A percentile compares a stretch with the other conserved stretches of the same genome.
Evolutionary conservation across 2,888 invertebrate genomes (phyloP).

Genomic region (Cordylochernes scorpioides): DNA sequence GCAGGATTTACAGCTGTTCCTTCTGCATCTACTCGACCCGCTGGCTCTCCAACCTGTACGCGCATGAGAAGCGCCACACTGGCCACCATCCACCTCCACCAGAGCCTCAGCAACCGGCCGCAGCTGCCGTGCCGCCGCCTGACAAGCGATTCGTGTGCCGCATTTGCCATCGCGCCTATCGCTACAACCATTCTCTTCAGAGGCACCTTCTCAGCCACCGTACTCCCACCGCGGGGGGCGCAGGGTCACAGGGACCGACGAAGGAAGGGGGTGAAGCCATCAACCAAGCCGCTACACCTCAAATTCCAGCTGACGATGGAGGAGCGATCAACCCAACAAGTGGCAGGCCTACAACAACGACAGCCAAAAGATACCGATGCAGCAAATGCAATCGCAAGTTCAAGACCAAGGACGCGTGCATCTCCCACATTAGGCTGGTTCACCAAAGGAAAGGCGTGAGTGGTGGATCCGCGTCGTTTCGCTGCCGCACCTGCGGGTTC

Average conservation of each 20-base stretch:
- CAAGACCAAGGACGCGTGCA: conserved; percentile 18
- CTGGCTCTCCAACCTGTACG: conserved; percentile 62
- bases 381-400: conserved; percentile 19
- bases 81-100: no score
- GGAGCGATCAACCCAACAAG: no score
- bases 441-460: conserved; percentile 12
- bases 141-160: conserved; percentile 18
- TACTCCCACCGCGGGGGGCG: conserved; percentile 13
- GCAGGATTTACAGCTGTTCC: conserved; percentile 55
- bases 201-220: conserved; percentile 19
- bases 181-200: conserved; percentile 19
- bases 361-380: conserved; percentile 17
- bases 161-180: conserved; percentile 20
- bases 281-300: no score
- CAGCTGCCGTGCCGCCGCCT: conserved; percentile 17
- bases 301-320: no score
- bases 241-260: not conserved
- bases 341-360: conserved; percentile 1
- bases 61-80: conserved; percentile 62
- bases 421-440: conserved; percentile 18
- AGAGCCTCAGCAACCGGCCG: no score
- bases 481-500: conserved; percentile 20
- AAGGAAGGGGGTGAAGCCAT: no score
- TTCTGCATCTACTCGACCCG: conserved; percentile 68
- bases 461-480: conserved; percentile 16